These are phyloP conservation scores for Heteractis magnifica DNA, from an alignment of 92 coral and sea anemone genomes.

Conservation along the genomic window DNA sequence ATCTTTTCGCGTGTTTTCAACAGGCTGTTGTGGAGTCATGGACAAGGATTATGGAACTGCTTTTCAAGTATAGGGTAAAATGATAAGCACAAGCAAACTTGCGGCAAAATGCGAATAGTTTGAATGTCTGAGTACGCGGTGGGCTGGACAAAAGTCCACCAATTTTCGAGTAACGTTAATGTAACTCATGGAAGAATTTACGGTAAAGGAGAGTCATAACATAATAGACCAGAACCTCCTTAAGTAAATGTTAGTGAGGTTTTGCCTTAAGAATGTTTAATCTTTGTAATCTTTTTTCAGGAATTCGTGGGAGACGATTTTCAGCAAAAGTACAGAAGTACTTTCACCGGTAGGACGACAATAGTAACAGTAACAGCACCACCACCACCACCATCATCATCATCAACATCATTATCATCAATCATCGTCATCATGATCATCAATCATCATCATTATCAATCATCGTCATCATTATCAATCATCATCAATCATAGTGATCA, in stretches of 20 bases:
- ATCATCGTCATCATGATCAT: background rate
- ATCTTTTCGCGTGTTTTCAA: constrained; percentile 86
- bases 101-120: too few species aligned
- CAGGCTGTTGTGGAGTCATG: constrained; percentile 94
- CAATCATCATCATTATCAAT: background rate
- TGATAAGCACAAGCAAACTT: too few species aligned
- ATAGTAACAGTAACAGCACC: background rate
- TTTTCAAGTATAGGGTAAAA: constrained; percentile 87
- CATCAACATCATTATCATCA: background rate
- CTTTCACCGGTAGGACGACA: constrained; percentile 70
- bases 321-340: constrained; percentile 93
- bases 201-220: too few species aligned
- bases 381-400: background rate
- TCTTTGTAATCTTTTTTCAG: constrained; percentile 28
- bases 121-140: too few species aligned
- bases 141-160: too few species aligned
- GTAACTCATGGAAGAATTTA: too few species aligned
- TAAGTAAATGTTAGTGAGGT: too few species aligned
- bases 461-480: too few species aligned
- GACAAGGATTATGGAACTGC: constrained; percentile 98
- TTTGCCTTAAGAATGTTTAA: too few species aligned
- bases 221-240: too few species aligned
- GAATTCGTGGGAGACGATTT: constrained; percentile 98
- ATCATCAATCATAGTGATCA: too few species aligned
- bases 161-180: too few species aligned